Evolutionary conservation across 2,888 invertebrate species (phyloP).

Genomic region (Pollenia amentaria): DNA sequence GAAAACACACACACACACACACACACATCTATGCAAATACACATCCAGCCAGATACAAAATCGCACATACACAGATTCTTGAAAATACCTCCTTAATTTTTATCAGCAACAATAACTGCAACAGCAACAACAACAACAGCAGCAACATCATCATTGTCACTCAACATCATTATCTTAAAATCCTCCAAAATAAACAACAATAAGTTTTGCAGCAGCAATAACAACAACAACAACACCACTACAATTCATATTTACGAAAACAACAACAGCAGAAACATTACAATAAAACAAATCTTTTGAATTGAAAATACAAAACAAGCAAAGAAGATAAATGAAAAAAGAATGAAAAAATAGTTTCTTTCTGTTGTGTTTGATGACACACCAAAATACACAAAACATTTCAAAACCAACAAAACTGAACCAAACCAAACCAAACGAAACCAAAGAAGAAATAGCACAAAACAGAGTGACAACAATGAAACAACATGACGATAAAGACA

Average conservation of each 20-base stretch:
- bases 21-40: not conserved
- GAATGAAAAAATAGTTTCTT: conserved; percentile 42
- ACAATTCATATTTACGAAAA: conserved; percentile 22
- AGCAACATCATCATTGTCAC: conserved; percentile 24
- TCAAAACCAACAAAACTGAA: conserved; percentile 66
- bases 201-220: conserved; percentile 47
- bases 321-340: conserved; percentile 48
- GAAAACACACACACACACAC: conserved; percentile 14
- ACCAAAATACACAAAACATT: conserved; percentile 74
- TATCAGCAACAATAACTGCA: conserved; percentile 31
- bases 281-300: conserved; percentile 66
- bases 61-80: conserved; percentile 25
- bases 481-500: conserved; percentile 34
- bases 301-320: conserved; percentile 38
- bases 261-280: conserved; percentile 14
- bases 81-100: conserved; percentile 27
- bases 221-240: not conserved
- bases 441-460: conserved; percentile 57
- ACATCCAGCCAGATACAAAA: not conserved
- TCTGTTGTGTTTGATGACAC: conserved; percentile 71
- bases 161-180: conserved; percentile 69
- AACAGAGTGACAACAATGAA: conserved; percentile 43
- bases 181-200: conserved; percentile 71
- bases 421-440: conserved; percentile 57
- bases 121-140: conserved; percentile 3